Evolutionary conservation across 2,888 invertebrate genomes (phyloP).

Genomic region (Drosophila borborema): DNA sequence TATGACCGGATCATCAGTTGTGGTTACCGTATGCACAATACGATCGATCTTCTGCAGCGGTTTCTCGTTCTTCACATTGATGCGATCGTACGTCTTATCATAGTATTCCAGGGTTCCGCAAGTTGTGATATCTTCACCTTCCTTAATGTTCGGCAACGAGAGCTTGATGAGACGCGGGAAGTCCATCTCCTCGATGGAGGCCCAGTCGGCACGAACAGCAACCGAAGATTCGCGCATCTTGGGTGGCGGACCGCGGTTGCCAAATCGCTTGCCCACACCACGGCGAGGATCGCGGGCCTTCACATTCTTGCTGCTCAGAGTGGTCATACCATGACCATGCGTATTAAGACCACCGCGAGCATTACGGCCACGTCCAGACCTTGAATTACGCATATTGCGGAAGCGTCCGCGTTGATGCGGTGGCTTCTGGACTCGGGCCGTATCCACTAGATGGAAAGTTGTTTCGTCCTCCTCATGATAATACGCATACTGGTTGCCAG

Average conservation of each 20-base stretch:
- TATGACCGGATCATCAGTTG: slow-evolving; percentile 99
- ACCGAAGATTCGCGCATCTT: slow-evolving; percentile 99
- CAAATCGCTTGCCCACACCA: slow-evolving; percentile 81
- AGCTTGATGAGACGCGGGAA: slow-evolving; percentile 97
- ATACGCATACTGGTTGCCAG: slow-evolving; percentile 98
- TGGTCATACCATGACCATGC: slow-evolving; percentile 90
- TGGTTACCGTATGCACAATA: slow-evolving; percentile 97
- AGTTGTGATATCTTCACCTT: slow-evolving; percentile 92
- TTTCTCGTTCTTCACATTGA: slow-evolving; percentile 98
- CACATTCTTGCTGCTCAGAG: slow-evolving; percentile 93
- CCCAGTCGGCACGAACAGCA: slow-evolving; percentile 98
- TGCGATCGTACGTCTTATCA: slow-evolving; percentile 98
- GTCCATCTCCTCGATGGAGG: slow-evolving; percentile 99
- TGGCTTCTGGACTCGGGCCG: slow-evolving; percentile 95
- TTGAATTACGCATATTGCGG: slow-evolving; percentile 90
- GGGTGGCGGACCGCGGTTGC: slow-evolving; percentile 90
- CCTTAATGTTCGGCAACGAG: slow-evolving; percentile 95
- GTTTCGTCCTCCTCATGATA: slow-evolving; percentile 99
- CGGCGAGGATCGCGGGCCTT: slow-evolving; percentile 93
- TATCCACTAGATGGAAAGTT: slow-evolving; percentile 99
- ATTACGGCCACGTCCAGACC: slow-evolving; percentile 86
- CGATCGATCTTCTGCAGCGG: slow-evolving; percentile 97
- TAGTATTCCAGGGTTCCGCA: slow-evolving; percentile 98
- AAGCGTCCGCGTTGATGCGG: slow-evolving; percentile 97
- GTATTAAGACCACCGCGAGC: slow-evolving; percentile 89